Conservation (phyloP, 2,797 vertebrate species). For the Mallotus villosus region DNA sequence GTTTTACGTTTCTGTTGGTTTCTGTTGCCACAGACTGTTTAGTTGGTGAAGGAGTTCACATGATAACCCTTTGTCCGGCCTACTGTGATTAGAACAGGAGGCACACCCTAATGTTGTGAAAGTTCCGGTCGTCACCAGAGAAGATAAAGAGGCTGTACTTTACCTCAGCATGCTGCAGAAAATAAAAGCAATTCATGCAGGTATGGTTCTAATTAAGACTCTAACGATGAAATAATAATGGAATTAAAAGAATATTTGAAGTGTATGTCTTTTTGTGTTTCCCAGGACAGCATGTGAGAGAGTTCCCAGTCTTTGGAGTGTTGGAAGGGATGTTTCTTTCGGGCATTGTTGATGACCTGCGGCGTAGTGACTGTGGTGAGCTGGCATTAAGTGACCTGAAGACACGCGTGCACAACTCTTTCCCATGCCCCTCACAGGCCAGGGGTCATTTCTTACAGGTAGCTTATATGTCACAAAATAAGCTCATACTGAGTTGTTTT, state of each 20-base stretch:
- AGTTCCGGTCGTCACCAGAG: conserved; percentile 45
- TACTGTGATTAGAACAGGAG: conserved; percentile 63
- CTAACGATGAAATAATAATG: too few species aligned
- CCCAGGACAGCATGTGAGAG: conserved; percentile 63
- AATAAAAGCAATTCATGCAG: conserved; percentile 44
- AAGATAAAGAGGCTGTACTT: conserved; percentile 46
- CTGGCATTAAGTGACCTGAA: conserved; percentile 68
- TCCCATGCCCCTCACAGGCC: conserved; percentile 58
- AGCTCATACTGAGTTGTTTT: background rate
- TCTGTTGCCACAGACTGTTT: too few species aligned
- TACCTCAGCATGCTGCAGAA: conserved; percentile 48
- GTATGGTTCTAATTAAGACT: conserved; percentile 24
- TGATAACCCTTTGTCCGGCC: background rate
- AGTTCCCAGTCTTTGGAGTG: conserved; percentile 75
- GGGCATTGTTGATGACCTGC: conserved; percentile 73
- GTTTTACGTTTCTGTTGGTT: background rate
- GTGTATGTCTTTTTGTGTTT: background rate
- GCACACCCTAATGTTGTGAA: conserved; percentile 64
- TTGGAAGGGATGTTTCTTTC: conserved; percentile 68
- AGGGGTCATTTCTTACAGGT: conserved; percentile 69
- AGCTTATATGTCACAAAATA: background rate
- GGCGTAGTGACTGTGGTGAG: conserved; percentile 68
- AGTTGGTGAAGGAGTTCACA: too few species aligned
- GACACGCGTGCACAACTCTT: conserved; percentile 44
- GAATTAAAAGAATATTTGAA: background rate